Percentiles rank a stretch among this genome's conserved stretches.
Evolutionary conservation across 2,113 vertebrate species (phyloP).

Genomic region (Orycteropus afer): DNA sequence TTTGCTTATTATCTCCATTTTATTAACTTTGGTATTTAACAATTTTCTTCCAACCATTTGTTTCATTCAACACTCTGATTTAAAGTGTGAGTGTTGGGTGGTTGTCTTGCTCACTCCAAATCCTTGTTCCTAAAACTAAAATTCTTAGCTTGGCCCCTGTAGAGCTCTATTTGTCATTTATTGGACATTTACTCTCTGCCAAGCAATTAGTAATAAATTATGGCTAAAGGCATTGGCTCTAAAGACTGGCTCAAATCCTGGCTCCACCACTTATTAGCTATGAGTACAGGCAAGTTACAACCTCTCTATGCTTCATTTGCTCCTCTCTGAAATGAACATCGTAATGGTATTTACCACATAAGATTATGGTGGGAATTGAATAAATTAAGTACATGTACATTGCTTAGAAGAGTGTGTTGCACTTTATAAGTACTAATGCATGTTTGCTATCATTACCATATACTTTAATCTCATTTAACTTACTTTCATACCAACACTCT

Average conservation of each 20-base stretch:
- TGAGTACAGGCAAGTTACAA: not conserved
- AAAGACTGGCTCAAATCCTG: not conserved
- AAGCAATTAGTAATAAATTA: not conserved
- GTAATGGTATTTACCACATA: not conserved
- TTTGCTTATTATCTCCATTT: not conserved
- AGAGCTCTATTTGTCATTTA: not conserved
- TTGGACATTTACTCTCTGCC: not conserved
- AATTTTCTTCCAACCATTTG: not conserved
- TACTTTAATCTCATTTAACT: not conserved
- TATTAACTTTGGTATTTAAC: not conserved
- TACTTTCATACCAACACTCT: not conserved
- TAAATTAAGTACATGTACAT: slow-evolving; percentile 12
- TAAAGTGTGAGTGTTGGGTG: not conserved
- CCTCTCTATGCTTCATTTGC: slow-evolving; percentile 6
- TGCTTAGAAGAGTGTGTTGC: not conserved
- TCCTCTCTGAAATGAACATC: slow-evolving; percentile 34
- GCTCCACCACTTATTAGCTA: not conserved
- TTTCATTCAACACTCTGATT: not conserved
- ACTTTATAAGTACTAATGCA: not conserved
- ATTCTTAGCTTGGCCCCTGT: not conserved
- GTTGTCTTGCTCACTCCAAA: slow-evolving; percentile 1
- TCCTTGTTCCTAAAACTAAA: not conserved
- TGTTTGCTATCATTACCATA: not conserved
- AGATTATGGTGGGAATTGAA: slow-evolving; percentile 1
- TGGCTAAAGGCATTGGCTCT: not conserved